Evolutionary conservation across 2,113 vertebrate genomes (phyloP).

Genomic region (Alexandromys fortis): DNA sequence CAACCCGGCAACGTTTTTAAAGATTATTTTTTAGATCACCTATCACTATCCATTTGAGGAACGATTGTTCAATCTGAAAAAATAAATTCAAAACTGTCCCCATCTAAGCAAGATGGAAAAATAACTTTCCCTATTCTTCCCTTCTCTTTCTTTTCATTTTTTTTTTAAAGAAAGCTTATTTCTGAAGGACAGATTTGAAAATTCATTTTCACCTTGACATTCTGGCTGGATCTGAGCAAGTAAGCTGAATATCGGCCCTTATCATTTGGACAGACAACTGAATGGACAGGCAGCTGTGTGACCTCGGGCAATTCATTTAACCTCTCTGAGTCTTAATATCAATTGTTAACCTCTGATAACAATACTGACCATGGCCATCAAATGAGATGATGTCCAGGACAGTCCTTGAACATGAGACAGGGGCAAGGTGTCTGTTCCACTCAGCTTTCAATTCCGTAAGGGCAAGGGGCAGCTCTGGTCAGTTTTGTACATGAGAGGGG

Average conservation of each 20-base stretch:
- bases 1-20: constrained; percentile 78
- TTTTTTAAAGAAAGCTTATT: constrained; percentile 69
- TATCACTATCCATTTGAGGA: constrained; percentile 83
- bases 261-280: constrained; percentile 22
- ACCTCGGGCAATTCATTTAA: constrained; percentile 74
- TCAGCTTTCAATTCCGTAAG: constrained; percentile 48
- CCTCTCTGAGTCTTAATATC: constrained; percentile 73
- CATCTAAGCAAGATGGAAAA: constrained; percentile 81
- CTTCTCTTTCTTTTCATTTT: constrained; percentile 32
- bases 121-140: constrained; percentile 78
- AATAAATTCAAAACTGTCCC: constrained; percentile 82
- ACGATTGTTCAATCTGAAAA: constrained; percentile 79
- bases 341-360: constrained; percentile 36
- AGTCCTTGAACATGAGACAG: constrained; percentile 39
- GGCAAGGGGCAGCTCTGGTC: not conserved
- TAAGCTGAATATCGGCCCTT: constrained; percentile 26
- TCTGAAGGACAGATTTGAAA: constrained; percentile 78
- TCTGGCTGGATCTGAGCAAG: constrained; percentile 58
- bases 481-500: not conserved
- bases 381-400: constrained; percentile 39
- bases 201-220: constrained; percentile 75
- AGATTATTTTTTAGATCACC: constrained; percentile 84
- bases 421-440: constrained; percentile 60
- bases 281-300: constrained; percentile 51
- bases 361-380: constrained; percentile 25